Evolutionary conservation across 53 echinoderm and acorn worm species (phyloP).

Genomic region (Paracentrotus lividus): DNA sequence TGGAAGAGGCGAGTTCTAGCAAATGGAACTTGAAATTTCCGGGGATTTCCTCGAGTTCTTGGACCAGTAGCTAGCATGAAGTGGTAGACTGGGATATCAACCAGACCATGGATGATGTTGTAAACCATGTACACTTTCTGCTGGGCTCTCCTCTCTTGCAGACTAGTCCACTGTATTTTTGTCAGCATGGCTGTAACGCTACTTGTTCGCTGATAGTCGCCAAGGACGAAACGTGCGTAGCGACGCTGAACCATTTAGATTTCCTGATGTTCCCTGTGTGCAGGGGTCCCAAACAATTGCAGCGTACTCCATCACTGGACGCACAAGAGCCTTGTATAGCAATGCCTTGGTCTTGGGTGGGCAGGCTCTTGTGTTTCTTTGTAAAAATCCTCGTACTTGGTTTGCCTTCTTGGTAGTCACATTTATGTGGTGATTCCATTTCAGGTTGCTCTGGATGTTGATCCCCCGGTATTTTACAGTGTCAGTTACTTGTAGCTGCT

Average conservation of each 20-base stretch:
- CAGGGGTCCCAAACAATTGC: conserved; percentile 56
- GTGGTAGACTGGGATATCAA: conserved; percentile 49
- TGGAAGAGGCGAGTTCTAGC: conserved; percentile 29
- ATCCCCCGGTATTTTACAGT: too few relatives aligned
- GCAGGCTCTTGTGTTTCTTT: conserved; percentile 64
- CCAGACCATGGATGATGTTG: conserved; percentile 18
- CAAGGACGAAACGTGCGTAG: conserved; percentile 54
- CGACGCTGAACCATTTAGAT: conserved; percentile 71
- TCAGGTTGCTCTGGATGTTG: too few relatives aligned
- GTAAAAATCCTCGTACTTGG: conserved; percentile 42
- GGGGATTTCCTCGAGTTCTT: background rate
- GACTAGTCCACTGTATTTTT: conserved; percentile 54
- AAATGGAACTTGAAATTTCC: conserved; percentile 33
- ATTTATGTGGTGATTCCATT: too few relatives aligned
- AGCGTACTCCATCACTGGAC: conserved; percentile 69
- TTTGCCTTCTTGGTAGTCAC: conserved; percentile 9
- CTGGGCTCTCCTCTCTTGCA: conserved; percentile 65
- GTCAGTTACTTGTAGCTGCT: too few relatives aligned
- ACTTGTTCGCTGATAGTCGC: conserved; percentile 59
- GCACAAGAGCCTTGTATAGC: conserved; percentile 58
- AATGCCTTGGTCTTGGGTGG: conserved; percentile 63
- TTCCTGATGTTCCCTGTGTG: conserved; percentile 63
- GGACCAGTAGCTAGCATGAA: background rate
- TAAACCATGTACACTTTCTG: conserved; percentile 65
- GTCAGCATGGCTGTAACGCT: conserved; percentile 63